Evolutionary conservation across 1,140 invertebrate genomes (phyloP), one percentile per base, ranked within the genome.

Genomic region (Halesus radiatus): DNA sequence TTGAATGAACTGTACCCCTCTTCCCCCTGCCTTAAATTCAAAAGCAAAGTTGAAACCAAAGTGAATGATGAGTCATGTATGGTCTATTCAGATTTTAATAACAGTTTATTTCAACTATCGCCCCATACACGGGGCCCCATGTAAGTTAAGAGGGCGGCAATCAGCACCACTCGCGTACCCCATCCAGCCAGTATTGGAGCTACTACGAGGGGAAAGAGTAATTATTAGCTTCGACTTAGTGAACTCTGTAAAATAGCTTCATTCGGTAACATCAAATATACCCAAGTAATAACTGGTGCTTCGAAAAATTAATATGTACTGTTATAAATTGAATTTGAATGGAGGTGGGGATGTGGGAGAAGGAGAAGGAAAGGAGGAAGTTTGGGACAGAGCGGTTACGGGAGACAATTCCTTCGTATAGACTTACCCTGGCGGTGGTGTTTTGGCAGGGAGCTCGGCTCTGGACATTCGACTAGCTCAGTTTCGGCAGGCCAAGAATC

Each of bases 11-110:
- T 79, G 66, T 78, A 54, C 54, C 16, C n/a, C n/a, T n/a, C n/a
- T n/a, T n/a, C n/a, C n/a, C n/a, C n/a, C 64, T n/a, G 37, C 68
- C 50, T 72, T n/a, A 58, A 37, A 75, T 29, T 73, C 56, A 68
- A 32, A 70, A 70, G 26, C 45, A 58, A 80, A 66, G 79, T 56
- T 37, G 29, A 76, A 80, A 80, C 32, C 62, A 68, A 53, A 80
- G 56, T 76, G 74, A 76, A 18, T 68, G 68, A 76, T 76, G 79
- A 80, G 64, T 80, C 79, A 80, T 76, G 75, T 80, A 76, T 70
- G 79, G 60, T 76, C 79, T 66, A 80, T 80, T 80, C 74, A 75
- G 60, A 76, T 76, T 76, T 80, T 80, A 80, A 80, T 76, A 76
- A 80, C 79, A 80, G 79, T 75, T 80, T 76, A 80, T 80, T 80